Evolutionary conservation across 2,113 vertebrate species (phyloP).

Genomic region (Austrofundulus limnaeus): DNA sequence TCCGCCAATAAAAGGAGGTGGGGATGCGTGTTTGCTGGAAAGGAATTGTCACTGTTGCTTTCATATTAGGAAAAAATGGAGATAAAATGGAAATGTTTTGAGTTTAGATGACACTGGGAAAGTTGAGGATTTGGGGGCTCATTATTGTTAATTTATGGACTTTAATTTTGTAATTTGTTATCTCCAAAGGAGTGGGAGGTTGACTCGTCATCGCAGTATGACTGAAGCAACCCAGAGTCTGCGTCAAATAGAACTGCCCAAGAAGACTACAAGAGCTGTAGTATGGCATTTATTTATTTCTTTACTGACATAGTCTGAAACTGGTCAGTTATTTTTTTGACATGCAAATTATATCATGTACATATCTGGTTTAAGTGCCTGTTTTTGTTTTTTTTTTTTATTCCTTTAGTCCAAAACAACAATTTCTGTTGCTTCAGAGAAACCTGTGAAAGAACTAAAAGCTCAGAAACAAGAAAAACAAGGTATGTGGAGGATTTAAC

Average conservation of each 20-base stretch:
- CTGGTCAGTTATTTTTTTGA: not conserved
- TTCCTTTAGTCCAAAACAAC: conserved; percentile 60
- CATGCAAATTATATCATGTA: not conserved
- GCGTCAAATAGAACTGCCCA: conserved; percentile 91
- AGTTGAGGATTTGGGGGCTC: too few relatives aligned
- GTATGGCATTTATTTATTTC: conserved; percentile 38
- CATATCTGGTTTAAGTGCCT: not conserved
- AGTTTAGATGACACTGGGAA: not conserved
- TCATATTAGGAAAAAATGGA: too few relatives aligned
- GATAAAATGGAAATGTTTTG: not conserved
- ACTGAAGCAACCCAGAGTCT: conserved; percentile 87
- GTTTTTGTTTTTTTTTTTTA: not conserved
- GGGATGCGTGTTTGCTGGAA: not conserved
- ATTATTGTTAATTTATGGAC: not conserved
- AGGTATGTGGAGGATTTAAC: conserved; percentile 75
- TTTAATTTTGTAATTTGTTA: not conserved
- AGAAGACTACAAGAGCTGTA: conserved; percentile 82
- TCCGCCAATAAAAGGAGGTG: conserved; percentile 88
- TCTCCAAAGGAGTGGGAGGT: conserved; percentile 78
- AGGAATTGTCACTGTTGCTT: not conserved
- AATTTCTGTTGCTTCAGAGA: conserved; percentile 60
- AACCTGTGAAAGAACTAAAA: conserved; percentile 59
- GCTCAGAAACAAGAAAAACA: conserved; percentile 83
- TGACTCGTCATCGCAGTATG: conserved; percentile 90
- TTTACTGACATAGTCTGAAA: not conserved